Conservation (phyloP, 2,888 invertebrate genomes). For the Philopedon plagiatum region DNA sequence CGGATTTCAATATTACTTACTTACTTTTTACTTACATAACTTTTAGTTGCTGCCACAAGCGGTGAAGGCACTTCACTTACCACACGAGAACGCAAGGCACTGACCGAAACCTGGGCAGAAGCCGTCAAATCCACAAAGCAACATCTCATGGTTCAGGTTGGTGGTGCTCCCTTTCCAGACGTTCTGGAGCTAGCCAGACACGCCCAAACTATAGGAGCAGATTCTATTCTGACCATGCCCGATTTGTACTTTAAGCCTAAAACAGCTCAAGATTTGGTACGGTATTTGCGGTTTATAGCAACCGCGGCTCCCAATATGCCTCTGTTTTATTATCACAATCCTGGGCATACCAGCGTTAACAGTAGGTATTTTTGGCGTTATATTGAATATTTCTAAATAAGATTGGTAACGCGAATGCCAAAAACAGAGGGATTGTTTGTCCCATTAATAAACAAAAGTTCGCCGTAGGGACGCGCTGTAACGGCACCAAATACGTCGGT, state of each 20-base stretch:
- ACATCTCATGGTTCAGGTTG: constrained; percentile 81
- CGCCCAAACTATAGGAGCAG: constrained; percentile 75
- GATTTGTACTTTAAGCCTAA: constrained; percentile 84
- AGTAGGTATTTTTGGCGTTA: no score
- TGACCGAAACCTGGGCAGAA: constrained; percentile 77
- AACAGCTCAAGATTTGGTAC: constrained; percentile 73
- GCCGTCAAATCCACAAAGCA: constrained; percentile 72
- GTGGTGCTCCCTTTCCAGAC: constrained; percentile 78
- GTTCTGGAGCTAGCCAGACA: constrained; percentile 79
- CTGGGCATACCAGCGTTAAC: constrained; percentile 79
- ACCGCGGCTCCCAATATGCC: constrained; percentile 73
- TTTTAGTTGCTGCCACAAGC: constrained; percentile 83
- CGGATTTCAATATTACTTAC: neutral
- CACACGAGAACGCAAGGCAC: constrained; percentile 76
- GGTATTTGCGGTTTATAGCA: constrained; percentile 76
- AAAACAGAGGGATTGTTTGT: no score
- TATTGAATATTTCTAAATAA: no score
- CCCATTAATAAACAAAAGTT: no score
- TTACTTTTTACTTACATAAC: neutral
- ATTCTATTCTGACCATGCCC: constrained; percentile 81
- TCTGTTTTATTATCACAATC: constrained; percentile 88
- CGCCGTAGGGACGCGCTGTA: no score
- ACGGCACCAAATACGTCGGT: no score
- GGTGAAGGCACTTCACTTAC: constrained; percentile 83
- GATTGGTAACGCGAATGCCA: no score